These are phyloP conservation scores for Coenobita brevimanus DNA, from an alignment of 1,140 invertebrate species.

Conservation along the genomic window DNA sequence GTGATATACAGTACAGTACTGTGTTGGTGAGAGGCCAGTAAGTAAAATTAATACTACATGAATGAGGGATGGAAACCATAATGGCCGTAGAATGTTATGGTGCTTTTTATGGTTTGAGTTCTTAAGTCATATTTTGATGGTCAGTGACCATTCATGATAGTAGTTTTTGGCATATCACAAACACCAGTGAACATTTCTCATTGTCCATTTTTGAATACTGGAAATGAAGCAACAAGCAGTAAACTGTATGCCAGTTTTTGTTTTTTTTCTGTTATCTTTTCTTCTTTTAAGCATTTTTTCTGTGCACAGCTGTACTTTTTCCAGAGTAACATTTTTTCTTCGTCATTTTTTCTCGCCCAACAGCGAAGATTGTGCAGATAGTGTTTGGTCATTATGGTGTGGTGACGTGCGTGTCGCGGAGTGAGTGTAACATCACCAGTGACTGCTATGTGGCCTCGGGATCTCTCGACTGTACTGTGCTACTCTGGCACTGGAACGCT, in stretches of 20 bases:
- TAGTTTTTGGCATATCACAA: too few species aligned
- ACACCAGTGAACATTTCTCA: too few species aligned
- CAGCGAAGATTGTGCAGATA: conserved; percentile 98
- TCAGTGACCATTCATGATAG: too few species aligned
- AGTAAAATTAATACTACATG: too few species aligned
- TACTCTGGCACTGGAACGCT: conserved; percentile 99
- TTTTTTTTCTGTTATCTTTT: background rate
- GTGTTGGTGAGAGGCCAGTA: too few species aligned
- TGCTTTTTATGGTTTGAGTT: too few species aligned
- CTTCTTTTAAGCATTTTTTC: conserved; percentile 2
- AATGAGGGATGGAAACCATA: too few species aligned
- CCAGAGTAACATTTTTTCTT: conserved; percentile 30
- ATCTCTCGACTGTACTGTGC: conserved; percentile 96
- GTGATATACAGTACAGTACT: too few species aligned
- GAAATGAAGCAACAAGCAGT: too few species aligned
- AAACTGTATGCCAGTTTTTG: too few species aligned
- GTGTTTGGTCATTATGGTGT: conserved; percentile 99
- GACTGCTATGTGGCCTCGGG: conserved; percentile 99
- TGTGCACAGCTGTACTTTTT: background rate
- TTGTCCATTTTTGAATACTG: too few species aligned
- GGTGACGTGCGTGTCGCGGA: conserved; percentile 96
- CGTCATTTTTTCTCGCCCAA: conserved; percentile 70
- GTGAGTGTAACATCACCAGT: conserved; percentile 98
- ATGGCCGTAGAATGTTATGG: too few species aligned
- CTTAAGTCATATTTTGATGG: background rate